A percentile compares a stretch with the other conserved stretches of the same genome.
Conservation (phyloP, 2,888 invertebrate species). For the Masnerella sp. region DNA sequence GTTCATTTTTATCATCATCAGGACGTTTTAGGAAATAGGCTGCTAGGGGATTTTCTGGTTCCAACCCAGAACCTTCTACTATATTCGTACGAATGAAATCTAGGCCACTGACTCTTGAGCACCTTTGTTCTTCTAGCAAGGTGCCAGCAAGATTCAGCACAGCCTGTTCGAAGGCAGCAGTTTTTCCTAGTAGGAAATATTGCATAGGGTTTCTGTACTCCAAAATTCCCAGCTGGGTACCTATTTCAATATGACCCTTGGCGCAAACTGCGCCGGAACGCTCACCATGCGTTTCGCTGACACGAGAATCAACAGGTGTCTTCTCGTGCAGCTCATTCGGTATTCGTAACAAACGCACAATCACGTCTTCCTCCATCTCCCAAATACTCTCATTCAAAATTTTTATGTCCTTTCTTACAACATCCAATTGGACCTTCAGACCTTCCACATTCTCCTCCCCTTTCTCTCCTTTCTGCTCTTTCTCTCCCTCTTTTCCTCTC, state of each 20-base stretch:
- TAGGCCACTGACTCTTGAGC: constrained; percentile 82
- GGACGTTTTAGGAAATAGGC: constrained; percentile 82
- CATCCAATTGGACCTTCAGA: constrained; percentile 80
- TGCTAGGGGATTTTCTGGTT: constrained; percentile 80
- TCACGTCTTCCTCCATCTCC: constrained; percentile 85
- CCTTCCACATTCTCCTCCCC: no score
- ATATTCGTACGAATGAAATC: constrained; percentile 88
- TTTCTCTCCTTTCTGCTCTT: no score
- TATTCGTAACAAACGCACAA: constrained; percentile 82
- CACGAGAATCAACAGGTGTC: constrained; percentile 78
- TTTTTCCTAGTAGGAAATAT: constrained; percentile 83
- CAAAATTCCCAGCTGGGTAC: constrained; percentile 79
- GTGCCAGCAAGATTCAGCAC: constrained; percentile 77
- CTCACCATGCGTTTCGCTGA: constrained; percentile 65
- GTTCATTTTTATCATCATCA: constrained; percentile 79
- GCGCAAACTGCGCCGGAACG: constrained; percentile 12
- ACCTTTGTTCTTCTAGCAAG: constrained; percentile 79
- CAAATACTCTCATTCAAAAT: constrained; percentile 82
- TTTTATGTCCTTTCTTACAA: constrained; percentile 83
- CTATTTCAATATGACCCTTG: constrained; percentile 80
- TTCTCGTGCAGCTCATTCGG: constrained; percentile 84
- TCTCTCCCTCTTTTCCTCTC: no score
- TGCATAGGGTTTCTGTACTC: constrained; percentile 81
- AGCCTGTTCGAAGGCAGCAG: constrained; percentile 85
- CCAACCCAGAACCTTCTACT: constrained; percentile 85